Percentiles rank a stretch among this genome's conserved stretches.
These are phyloP conservation scores for Hoplodrina blanda DNA, from an alignment of 2,888 invertebrate genomes.

Conservation along the genomic window DNA sequence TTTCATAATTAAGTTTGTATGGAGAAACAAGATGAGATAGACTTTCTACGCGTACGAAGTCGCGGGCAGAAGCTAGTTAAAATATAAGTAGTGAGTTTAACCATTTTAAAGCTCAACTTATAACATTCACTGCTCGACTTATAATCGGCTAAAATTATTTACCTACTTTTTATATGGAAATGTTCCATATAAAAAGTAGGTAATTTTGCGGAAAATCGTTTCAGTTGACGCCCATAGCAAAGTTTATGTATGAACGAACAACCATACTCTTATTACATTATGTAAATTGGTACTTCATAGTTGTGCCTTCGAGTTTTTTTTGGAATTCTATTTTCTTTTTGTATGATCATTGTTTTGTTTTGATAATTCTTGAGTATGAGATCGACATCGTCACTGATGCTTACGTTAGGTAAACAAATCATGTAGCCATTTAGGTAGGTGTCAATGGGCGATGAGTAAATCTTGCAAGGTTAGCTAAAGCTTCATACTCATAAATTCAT, in stretches of 20 bases:
- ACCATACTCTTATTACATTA: constrained; percentile 35
- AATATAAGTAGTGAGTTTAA: constrained; percentile 13
- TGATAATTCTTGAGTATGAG: not conserved
- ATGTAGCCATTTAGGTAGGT: too few species aligned
- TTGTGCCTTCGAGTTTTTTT: constrained; percentile 24
- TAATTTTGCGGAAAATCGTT: constrained; percentile 46
- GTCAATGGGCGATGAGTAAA: too few species aligned
- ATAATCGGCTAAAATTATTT: constrained; percentile 39
- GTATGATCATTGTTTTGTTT: constrained; percentile 15
- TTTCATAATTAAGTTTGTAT: too few species aligned
- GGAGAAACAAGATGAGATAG: too few species aligned
- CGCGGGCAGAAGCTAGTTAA: too few species aligned
- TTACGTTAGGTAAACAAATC: too few species aligned
- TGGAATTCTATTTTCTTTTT: constrained; percentile 27
- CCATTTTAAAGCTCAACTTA: constrained; percentile 7
- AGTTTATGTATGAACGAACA: constrained; percentile 35
- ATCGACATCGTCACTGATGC: too few species aligned
- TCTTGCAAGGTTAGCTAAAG: too few species aligned
- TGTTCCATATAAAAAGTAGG: constrained; percentile 40
- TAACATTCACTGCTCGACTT: not conserved
- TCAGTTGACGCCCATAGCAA: constrained; percentile 39
- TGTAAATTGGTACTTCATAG: constrained; percentile 42
- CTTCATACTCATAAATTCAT: too few species aligned
- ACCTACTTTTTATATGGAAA: too few species aligned
- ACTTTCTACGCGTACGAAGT: too few species aligned